phyloP scores from a whole-genome alignment of 2,888 invertebrate genomes.

The Clusia tigrina region DNA sequence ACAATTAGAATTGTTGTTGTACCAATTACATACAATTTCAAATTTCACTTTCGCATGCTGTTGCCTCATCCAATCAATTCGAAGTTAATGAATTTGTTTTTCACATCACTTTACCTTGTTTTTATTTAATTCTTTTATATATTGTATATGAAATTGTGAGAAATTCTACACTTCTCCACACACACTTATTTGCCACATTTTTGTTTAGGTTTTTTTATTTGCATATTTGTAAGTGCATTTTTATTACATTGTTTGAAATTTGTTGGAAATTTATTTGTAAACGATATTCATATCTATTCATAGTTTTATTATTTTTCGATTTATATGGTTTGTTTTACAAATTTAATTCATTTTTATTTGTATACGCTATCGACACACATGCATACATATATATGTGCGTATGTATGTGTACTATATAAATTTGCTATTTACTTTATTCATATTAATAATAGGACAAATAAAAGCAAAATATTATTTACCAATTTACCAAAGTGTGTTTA shows the following conservation, averaged over 20 bases:
- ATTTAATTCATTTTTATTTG: neutral
- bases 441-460: neutral
- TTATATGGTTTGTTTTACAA: neutral
- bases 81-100: neutral
- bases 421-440: constrained; percentile 9
- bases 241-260: neutral
- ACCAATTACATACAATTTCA: too few relatives aligned
- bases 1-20: too few relatives aligned
- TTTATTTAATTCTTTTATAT: neutral
- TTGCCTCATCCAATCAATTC: neutral
- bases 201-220: neutral
- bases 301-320: neutral
- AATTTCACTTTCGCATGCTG: too few relatives aligned
- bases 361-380: constrained; percentile 1
- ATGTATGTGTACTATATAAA: constrained; percentile 5
- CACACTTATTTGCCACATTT: neutral
- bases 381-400: neutral
- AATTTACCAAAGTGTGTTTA: constrained; percentile 4
- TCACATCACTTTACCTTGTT: neutral
- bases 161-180: too few relatives aligned
- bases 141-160: too few relatives aligned
- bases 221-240: neutral
- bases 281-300: too few relatives aligned
- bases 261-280: too few relatives aligned
- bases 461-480: constrained; percentile 7